Percentiles rank a stretch among this genome's conserved stretches.
phyloP scores from a whole-genome alignment of 2,888 invertebrate species.

The Frankliniella intonsa region DNA sequence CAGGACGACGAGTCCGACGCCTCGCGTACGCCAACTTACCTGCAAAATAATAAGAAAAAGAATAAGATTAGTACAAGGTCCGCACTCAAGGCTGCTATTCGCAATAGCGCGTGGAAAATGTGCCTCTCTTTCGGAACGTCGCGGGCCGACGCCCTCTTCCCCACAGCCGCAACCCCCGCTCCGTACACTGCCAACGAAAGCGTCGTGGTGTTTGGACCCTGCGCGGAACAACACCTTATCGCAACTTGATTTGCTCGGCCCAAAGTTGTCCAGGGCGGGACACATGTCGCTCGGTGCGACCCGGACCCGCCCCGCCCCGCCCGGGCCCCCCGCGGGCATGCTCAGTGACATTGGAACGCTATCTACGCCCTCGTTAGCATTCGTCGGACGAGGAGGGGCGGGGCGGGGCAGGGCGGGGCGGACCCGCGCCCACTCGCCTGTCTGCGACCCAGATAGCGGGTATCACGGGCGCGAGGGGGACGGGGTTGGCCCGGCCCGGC shows the following conservation, averaged over 20 bases:
- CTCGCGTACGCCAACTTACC: background rate
- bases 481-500: too few species aligned
- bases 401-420: background rate
- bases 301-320: background rate
- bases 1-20: too few species aligned
- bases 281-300: background rate
- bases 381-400: background rate
- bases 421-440: background rate
- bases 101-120: too few species aligned
- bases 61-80: background rate
- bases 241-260: too few species aligned
- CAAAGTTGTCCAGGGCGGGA: background rate
- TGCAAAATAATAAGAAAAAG: background rate
- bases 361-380: conserved; percentile 9
- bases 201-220: too few species aligned
- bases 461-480: too few species aligned
- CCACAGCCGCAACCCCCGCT: background rate
- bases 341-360: background rate
- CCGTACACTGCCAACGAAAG: too few species aligned
- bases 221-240: too few species aligned
- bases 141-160: background rate
- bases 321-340: background rate
- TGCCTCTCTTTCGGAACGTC: background rate
- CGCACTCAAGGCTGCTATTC: too few species aligned
- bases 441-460: too few species aligned